Evolutionary conservation across 2,113 vertebrate genomes (phyloP), one percentile per base, ranked within the genome.

Genomic region (Macroglossus sobrinus): DNA sequence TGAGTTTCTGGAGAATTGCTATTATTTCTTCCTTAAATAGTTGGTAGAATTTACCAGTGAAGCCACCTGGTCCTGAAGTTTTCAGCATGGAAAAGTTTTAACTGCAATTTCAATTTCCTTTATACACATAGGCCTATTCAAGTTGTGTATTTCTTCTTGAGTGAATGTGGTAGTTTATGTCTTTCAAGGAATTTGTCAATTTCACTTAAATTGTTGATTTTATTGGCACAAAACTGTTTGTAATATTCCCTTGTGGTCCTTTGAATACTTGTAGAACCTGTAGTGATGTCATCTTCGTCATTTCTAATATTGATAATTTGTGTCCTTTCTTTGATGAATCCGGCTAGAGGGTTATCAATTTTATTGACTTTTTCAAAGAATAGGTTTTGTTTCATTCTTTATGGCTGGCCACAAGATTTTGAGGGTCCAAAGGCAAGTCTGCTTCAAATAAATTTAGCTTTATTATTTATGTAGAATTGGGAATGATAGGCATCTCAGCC

Each of bases 351-450:
- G 59, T 95, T 64, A 91, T 78, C 38, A 84, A 45, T 93, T 94
- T 89, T 91, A 85, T 26, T 72, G 22, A 63, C 79, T 53, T 89
- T 89, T 50, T 72, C 15, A 90, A 93, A 95, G 47, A 80, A 91
- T 4, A 88, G 76, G 33, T 96, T 97, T 91, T 80, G 38, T 45
- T 94, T 96, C 75, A 75, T 85, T 95, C n/a, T 69, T 84, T 91
- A 76, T 55, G 93, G 40, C 55, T 95, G 61, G 45, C 18, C 24
- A 84, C 68, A 84, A 90, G 81, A 88, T 76, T 91, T 94, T 76
- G n/a, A 26, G 24, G 12, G 22, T 11, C 85, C 93, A 93, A 95
- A 63, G 75, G 55, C 47, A 95, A 79, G 28, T 64, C 21, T 94
- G 40, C 28, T 91, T 93, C 66, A 81, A 91, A 94, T 87, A 96